Base-by-base conservation (phyloP, 1,140 invertebrate species). In the Atopsyche davidsoni region DNA sequence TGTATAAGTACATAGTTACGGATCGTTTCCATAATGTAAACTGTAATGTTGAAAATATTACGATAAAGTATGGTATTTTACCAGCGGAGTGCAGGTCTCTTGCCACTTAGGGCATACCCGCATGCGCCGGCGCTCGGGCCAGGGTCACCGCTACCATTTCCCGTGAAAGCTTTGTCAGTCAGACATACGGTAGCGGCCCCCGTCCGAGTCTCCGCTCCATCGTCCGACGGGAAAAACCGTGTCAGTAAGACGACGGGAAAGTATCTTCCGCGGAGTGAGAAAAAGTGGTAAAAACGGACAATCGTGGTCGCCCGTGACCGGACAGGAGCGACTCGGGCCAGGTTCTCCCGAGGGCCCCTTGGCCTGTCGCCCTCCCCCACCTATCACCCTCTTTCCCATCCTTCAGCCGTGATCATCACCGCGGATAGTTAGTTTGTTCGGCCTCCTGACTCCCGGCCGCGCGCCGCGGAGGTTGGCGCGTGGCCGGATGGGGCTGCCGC, bases 21-120 rank as follows among this genome's bases (percentile, higher is more conserved):
- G 38, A 22, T 17, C 16, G 19, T 9, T 21, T 38, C 35, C 23
- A 53, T 35, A 53, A 47, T 43, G 51, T 53, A 53, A 53, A 53
- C 43, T 53, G 51, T 53, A 53, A 53, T 53, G 45, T 53, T 53
- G 38, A 53, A 53, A 11, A 53, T 53, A 46, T 53, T 53, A 53
- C 51, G 45, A 46, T 53, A 47, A 53, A 42, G 51, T 53, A 53
- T 53, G 51, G 51, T 53, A 53, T 53, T 53, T 53, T 53, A 53
- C 51, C 51, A 53, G 43, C 38, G 38, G 2, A 47, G 13, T 24
- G 43, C 34, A 52, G 42, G 43, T 31, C 50, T 25, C 46, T 46
- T 52, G 50, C 42, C 14, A 36, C n/a, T 40, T 46, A 46, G 17
- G 17, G 40, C 50, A 34, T 51, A 51, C 39, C 21, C 19, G 22